A percentile compares a stretch with the other conserved stretches of the same genome.
phyloP scores from a whole-genome alignment of 1,140 invertebrate species.

The Eupeodes corollae region DNA sequence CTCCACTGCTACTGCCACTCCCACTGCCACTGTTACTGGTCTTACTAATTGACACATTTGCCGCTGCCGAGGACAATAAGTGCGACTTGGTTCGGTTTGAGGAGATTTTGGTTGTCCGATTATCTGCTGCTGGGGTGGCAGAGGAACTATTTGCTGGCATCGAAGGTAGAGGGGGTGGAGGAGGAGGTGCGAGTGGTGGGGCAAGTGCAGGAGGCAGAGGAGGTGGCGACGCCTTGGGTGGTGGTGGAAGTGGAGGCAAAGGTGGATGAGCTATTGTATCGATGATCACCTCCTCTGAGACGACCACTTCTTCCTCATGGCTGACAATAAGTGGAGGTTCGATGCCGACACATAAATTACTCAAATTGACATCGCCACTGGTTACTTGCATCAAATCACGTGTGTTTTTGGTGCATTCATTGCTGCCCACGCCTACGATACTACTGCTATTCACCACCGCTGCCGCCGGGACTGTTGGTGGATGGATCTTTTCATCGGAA shows the following conservation, averaged over 20 bases:
- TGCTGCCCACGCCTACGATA: background rate
- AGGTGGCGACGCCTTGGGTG: constrained; percentile 9
- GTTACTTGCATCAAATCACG: constrained; percentile 2
- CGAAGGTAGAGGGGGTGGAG: constrained; percentile 7
- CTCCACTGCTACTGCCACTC: background rate
- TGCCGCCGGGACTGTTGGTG: background rate
- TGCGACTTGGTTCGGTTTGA: background rate
- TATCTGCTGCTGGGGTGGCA: too few species aligned
- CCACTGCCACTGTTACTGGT: background rate
- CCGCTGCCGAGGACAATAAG: constrained; percentile 8
- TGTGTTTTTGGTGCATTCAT: background rate
- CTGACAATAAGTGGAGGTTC: constrained; percentile 24
- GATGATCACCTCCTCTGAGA: constrained; percentile 5
- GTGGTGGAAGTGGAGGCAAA: constrained; percentile 21
- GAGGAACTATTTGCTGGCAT: too few species aligned
- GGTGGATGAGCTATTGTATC: constrained; percentile 2
- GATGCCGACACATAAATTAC: constrained; percentile 9
- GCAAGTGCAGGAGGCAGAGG: background rate
- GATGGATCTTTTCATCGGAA: constrained; percentile 19
- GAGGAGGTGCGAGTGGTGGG: constrained; percentile 13
- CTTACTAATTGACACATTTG: constrained; percentile 9
- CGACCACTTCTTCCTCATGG: constrained; percentile 27
- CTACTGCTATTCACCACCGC: background rate
- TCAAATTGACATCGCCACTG: background rate
- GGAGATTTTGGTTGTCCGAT: constrained; percentile 20